Percentiles rank a stretch among this genome's conserved stretches.
phyloP scores from a whole-genome alignment of 2,888 invertebrate species.

The Drosophila koepferae region DNA sequence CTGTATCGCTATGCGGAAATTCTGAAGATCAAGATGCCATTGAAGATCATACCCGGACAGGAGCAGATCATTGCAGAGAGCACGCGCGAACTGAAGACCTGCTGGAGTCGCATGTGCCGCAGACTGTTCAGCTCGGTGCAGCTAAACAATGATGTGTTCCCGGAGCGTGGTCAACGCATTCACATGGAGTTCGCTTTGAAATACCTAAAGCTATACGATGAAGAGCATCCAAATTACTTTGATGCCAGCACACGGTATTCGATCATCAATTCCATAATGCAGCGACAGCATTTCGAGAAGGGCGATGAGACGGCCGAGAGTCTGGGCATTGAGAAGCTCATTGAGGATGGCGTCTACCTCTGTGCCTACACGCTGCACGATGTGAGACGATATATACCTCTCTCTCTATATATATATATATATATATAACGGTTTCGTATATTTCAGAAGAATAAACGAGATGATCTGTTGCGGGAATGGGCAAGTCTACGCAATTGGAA shows the following conservation, averaged over 20 bases:
- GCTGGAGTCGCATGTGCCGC: conserved; percentile 85
- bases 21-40: conserved; percentile 91
- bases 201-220: conserved; percentile 90
- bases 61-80: conserved; percentile 81
- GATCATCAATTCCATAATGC: conserved; percentile 91
- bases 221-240: conserved; percentile 89
- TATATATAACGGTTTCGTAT: neutral
- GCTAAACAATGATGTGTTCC: conserved; percentile 88
- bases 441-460: conserved; percentile 38
- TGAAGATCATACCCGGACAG: conserved; percentile 87
- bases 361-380: conserved; percentile 92
- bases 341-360: conserved; percentile 88
- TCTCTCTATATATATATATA: neutral
- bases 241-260: conserved; percentile 88
- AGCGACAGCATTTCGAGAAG: conserved; percentile 88
- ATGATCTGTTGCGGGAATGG: conserved; percentile 88
- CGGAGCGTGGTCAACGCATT: conserved; percentile 87
- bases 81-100: conserved; percentile 83
- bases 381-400: conserved; percentile 85
- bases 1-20: conserved; percentile 91
- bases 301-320: conserved; percentile 85
- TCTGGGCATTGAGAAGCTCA: conserved; percentile 88
- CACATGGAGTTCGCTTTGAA: conserved; percentile 90
- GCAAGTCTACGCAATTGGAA: conserved; percentile 89
- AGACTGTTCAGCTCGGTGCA: conserved; percentile 87